phyloP scores from a whole-genome alignment of 1,140 invertebrate genomes.

The Eulimnadia texana region DNA sequence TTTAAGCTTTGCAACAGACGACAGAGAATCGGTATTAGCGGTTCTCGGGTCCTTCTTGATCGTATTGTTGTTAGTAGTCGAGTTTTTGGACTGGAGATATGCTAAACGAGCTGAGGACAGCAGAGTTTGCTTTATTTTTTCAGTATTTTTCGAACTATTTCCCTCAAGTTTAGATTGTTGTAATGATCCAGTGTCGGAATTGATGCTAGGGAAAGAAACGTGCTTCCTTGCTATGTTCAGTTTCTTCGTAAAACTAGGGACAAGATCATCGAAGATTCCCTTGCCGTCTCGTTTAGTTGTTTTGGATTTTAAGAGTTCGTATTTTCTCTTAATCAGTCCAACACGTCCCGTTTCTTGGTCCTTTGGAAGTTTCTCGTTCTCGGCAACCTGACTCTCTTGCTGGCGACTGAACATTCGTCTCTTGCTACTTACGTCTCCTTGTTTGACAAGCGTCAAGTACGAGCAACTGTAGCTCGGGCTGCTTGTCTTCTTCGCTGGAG shows the following conservation, averaged over 20 bases:
- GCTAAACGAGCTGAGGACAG: constrained; percentile 14
- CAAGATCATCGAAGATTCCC: constrained; percentile 33
- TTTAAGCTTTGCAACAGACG: too few species aligned
- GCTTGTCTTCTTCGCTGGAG: background rate
- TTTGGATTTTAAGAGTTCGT: constrained; percentile 4
- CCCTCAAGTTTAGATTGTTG: background rate
- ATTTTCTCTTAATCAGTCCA: constrained; percentile 11
- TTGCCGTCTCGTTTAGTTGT: background rate
- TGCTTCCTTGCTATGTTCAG: background rate
- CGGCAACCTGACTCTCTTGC: background rate
- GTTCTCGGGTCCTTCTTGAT: background rate
- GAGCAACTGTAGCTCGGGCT: background rate
- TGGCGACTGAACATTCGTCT: background rate
- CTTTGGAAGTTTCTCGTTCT: constrained; percentile 8
- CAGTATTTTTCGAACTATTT: background rate
- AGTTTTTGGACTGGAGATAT: constrained; percentile 3
- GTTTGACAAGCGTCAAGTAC: constrained; percentile 48
- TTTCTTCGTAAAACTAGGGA: constrained; percentile 22
- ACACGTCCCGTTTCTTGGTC: constrained; percentile 14
- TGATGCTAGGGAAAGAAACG: constrained; percentile 12
- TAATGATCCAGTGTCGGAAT: background rate
- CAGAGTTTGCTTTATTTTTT: constrained; percentile 9
- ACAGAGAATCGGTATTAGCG: too few species aligned
- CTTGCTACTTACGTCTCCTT: constrained; percentile 51
- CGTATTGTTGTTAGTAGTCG: background rate